A percentile compares a stretch with the other conserved stretches of the same genome.
Conservation (phyloP, 2,888 invertebrate genomes). For the Empis stercorea region DNA sequence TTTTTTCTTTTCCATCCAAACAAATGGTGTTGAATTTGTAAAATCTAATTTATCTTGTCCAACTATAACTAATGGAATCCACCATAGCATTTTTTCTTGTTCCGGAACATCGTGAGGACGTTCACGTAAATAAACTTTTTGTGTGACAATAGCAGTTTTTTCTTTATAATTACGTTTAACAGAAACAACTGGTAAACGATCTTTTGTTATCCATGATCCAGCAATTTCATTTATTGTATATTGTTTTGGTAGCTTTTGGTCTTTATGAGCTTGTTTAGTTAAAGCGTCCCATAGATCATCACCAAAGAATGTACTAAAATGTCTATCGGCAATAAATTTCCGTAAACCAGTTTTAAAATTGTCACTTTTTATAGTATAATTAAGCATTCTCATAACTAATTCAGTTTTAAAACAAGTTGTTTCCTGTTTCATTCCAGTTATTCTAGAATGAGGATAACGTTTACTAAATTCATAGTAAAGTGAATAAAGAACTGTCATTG, state of each 20-base stretch:
- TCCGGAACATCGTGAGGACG: slow-evolving; percentile 59
- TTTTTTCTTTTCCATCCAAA: slow-evolving; percentile 51
- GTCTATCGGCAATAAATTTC: slow-evolving; percentile 52
- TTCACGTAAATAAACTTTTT: slow-evolving; percentile 58
- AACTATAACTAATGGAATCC: slow-evolving; percentile 54
- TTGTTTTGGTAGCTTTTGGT: slow-evolving; percentile 41
- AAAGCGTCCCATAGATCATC: slow-evolving; percentile 69
- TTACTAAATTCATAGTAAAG: slow-evolving; percentile 71
- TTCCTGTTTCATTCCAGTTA: slow-evolving; percentile 57
- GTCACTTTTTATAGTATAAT: slow-evolving; percentile 64
- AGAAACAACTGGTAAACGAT: slow-evolving; percentile 61
- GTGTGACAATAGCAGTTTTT: slow-evolving; percentile 44
- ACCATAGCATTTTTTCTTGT: slow-evolving; percentile 58
- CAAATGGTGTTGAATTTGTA: slow-evolving; percentile 40
- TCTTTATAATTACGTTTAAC: slow-evolving; percentile 54
- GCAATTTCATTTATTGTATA: slow-evolving; percentile 58
- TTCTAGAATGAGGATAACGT: slow-evolving; percentile 62
- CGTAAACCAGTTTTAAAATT: slow-evolving; percentile 62
- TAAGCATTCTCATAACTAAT: slow-evolving; percentile 78
- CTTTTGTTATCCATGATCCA: slow-evolving; percentile 69
- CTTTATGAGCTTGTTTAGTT: slow-evolving; percentile 50
- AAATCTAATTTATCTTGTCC: slow-evolving; percentile 47
- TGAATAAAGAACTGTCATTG: slow-evolving; percentile 64
- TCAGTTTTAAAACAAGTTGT: slow-evolving; percentile 63
- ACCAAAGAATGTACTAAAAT: slow-evolving; percentile 61